A percentile compares a stretch with the other conserved stretches of the same genome.
These are phyloP conservation scores for Sarotherodon lohbergeri DNA, from an alignment of 2,113 vertebrate species.

Conservation along the genomic window DNA sequence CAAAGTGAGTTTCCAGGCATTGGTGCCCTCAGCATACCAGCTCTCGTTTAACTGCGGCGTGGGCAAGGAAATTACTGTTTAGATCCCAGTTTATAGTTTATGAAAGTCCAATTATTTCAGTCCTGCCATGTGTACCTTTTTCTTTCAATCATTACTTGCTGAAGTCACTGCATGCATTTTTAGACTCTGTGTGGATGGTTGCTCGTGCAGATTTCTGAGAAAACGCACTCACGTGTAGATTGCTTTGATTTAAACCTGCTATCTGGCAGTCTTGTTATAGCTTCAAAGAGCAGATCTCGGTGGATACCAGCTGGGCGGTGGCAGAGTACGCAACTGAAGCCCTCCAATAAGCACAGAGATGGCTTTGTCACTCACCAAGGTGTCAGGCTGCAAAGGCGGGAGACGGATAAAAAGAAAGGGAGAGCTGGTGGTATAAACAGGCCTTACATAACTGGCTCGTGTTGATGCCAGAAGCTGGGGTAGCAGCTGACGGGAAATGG, in stretches of 20 bases:
- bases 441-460: slow-evolving; percentile 67
- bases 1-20: slow-evolving; percentile 23
- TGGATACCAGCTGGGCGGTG: slow-evolving; percentile 28
- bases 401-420: slow-evolving; percentile 28
- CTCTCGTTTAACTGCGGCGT: background rate
- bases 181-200: background rate
- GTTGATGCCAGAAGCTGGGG: slow-evolving; percentile 65
- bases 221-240: background rate
- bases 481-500: slow-evolving; percentile 30
- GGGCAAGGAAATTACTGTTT: background rate
- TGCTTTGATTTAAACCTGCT: background rate
- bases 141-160: background rate
- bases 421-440: slow-evolving; percentile 64
- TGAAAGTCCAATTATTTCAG: background rate
- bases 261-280: background rate
- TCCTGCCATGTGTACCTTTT: background rate
- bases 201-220: background rate
- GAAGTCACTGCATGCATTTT: background rate
- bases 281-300: slow-evolving; percentile 16
- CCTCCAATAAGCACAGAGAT: slow-evolving; percentile 18
- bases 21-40: background rate
- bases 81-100: background rate
- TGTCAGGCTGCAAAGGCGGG: slow-evolving; percentile 34
- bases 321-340: background rate
- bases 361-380: slow-evolving; percentile 48